These are phyloP conservation scores for Apamea anceps DNA, from an alignment of 2,888 invertebrate species.

Conservation along the genomic window DNA sequence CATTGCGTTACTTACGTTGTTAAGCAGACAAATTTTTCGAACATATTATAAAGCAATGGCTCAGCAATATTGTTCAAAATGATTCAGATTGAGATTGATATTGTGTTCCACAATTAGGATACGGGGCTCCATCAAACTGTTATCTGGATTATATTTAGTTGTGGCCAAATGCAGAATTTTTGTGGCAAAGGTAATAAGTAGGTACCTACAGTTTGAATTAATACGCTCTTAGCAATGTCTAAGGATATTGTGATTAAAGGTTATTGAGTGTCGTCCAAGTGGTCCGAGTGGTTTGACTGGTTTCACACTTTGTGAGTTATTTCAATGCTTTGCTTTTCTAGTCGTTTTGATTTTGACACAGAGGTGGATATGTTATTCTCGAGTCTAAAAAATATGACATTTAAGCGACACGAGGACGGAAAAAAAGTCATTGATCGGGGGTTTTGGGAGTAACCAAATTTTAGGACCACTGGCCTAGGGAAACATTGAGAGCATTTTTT, in stretches of 20 bases:
- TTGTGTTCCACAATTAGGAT: no score
- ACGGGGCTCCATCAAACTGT: slow-evolving; percentile 93
- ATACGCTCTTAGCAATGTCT: slow-evolving; percentile 3
- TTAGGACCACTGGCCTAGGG: not conserved
- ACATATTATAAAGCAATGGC: no score
- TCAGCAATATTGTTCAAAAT: no score
- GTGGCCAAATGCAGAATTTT: slow-evolving; percentile 95
- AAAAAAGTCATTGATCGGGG: not conserved
- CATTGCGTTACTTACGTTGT: no score
- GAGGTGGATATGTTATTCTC: slow-evolving; percentile 34
- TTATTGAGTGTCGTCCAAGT: slow-evolving; percentile 42
- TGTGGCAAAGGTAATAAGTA: slow-evolving; percentile 69
- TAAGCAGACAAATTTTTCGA: no score
- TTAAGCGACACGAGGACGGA: not conserved
- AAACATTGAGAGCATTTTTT: not conserved
- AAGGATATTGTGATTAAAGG: slow-evolving; percentile 25
- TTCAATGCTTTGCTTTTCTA: slow-evolving; percentile 36
- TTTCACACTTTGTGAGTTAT: slow-evolving; percentile 16
- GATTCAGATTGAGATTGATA: no score
- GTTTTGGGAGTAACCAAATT: not conserved
- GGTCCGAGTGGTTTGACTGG: slow-evolving; percentile 42
- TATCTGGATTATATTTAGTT: slow-evolving; percentile 96
- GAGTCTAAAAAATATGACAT: not conserved
- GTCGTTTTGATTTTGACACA: slow-evolving; percentile 32
- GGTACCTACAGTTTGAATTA: not conserved